Evolutionary conservation across 2,113 vertebrate genomes (phyloP), one percentile per base, ranked within the genome.

Genomic region (Isichthys henryi): DNA sequence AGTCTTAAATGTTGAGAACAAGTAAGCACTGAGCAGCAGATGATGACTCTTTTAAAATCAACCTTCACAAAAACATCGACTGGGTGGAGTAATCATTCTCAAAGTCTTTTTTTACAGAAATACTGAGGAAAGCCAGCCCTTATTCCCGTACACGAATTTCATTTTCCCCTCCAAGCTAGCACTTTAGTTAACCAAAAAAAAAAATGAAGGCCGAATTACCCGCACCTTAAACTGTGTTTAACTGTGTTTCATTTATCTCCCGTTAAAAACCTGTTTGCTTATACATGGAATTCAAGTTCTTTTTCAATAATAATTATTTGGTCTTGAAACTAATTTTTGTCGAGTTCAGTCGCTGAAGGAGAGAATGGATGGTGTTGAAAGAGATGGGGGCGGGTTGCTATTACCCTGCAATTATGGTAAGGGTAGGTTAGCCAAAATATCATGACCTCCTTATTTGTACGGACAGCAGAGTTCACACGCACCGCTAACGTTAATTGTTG

Each of bases 261-360:
- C n/a, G 19, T 85, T 83, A 89, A 19, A 19, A 27, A 70, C 88
- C 70, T 13, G 77, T 62, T 39, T 50, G 31, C 50, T 56, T 82
- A 88, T 70, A 83, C 58, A 70, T 83, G 77, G 66, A 11, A 62
- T 86, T 80, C 46, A 45, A 70, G 39, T 48, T 53, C 56, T 21
- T 88, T 89, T 39, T 88, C 7, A 74, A 87, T 9, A 88, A 83
- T 46, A 31, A 80, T 49, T 3, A 91, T 90, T 52, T 88, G 27
- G 62, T 88, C 87, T 39, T 39, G 62, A 86, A 84, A 50, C 35
- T 87, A 43, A 89, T 87, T 89, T 74, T 74, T 89, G 88, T 91
- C 62, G 50, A 90, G 91, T 93, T 49, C 10, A 31, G 43, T 3
- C 80, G 88, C 88, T 88, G 9, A 35, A 90, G 52, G 35, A 88